phyloP scores from a whole-genome alignment of 2,888 invertebrate genomes.

The Noctua pronuba region DNA sequence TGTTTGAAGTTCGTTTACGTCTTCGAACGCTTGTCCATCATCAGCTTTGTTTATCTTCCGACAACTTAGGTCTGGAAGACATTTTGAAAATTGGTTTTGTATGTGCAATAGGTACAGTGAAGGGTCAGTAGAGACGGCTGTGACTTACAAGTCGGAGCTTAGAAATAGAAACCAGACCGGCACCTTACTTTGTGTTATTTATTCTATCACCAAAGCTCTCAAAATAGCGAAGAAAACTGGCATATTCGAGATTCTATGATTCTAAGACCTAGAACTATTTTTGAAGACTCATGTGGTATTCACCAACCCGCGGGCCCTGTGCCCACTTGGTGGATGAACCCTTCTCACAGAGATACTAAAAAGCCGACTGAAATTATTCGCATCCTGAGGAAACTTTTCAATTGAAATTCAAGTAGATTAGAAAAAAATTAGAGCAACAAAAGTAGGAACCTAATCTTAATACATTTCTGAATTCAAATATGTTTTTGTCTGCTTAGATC shows the following conservation, averaged over 20 bases:
- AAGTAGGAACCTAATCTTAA: background rate
- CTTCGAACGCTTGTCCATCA: conserved; percentile 58
- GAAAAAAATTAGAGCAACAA: background rate
- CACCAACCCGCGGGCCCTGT: no score
- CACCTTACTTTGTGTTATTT: background rate
- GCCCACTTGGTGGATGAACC: background rate
- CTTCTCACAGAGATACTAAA: background rate
- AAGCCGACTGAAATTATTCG: background rate
- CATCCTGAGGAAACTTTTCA: background rate
- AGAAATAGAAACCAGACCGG: background rate
- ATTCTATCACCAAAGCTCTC: background rate
- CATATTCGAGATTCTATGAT: background rate
- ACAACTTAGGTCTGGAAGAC: conserved; percentile 52
- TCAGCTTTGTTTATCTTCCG: conserved; percentile 64
- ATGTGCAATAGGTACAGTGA: background rate
- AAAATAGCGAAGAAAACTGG: no score
- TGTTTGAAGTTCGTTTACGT: conserved; percentile 53
- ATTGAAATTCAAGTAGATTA: background rate
- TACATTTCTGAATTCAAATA: background rate
- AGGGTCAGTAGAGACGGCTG: background rate
- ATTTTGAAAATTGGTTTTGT: conserved; percentile 32
- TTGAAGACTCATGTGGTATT: background rate
- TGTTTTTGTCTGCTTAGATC: background rate
- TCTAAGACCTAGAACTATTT: background rate
- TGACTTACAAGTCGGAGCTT: background rate